Base-by-base conservation (phyloP, 2,797 vertebrate genomes). In the Trachurus trachurus region DNA sequence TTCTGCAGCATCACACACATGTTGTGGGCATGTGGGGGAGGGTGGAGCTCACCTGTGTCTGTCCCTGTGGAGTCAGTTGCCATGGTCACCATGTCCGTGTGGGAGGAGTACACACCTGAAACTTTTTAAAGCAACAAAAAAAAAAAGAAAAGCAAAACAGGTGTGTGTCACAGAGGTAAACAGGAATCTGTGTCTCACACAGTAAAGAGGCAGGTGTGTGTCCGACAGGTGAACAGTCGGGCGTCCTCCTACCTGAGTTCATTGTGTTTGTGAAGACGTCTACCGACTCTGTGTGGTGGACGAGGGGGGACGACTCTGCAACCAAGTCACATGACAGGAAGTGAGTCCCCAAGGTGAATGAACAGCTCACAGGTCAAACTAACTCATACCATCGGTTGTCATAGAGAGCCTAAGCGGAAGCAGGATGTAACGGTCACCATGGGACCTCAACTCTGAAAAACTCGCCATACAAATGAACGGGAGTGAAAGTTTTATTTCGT, bases 11-110 rank as follows among this genome's bases (percentile, higher is more conserved):
- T 54, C 1, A 1, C 42, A 66, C 26, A 37, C 3, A 37, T 26
- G 17, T 34, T 12, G 26, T 26, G 9, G 22, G 1, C 4, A 29
- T 64, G 16, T 17, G 15, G 58, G 44, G 58, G 44, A 57, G 9
- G 3, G 19, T 2, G 2, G 19, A 13, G 13, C 71, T 80, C 68
- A 93, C 88, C 74, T 83, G 42, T 70, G 57, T 73, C 74, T 80
- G 81, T 83, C 10, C 54, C 81, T 29, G 71, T 84, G n/a, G 65
- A 58, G 54, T 84, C 87, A 78, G 91, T 81, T 42, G 85, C 86
- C 76, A 81, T 31, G 58, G 89, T 93, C n/a, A 87, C 80, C 73
- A 81, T 66, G 45, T 94, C 91, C 79, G 92, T 90, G 72, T 92
- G 90, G 63, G 89, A 76, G 49, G 89, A 76, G 52, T 80, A 80